Evolutionary conservation across 2,113 vertebrate genomes (phyloP).

Genomic region (Nanger granti): DNA sequence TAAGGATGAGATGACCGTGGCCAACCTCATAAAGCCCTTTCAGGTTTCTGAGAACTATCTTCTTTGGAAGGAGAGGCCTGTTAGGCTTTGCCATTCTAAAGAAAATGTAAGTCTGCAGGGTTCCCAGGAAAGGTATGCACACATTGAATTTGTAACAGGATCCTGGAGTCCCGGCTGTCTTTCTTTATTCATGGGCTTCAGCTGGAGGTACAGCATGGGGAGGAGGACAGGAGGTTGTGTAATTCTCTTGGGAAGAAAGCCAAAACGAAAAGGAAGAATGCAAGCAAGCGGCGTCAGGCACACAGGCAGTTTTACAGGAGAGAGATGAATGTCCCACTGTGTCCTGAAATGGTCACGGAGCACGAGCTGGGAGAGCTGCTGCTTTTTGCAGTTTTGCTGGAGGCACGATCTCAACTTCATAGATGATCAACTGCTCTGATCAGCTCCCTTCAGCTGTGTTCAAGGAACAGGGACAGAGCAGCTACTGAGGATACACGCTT

Average conservation of each 20-base stretch:
- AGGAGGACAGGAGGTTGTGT: conserved; percentile 76
- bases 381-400: conserved; percentile 19
- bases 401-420: conserved; percentile 21
- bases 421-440: neutral
- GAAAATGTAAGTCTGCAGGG: neutral
- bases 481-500: neutral
- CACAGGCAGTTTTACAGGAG: conserved; percentile 59
- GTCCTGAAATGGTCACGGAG: conserved; percentile 45
- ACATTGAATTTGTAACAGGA: conserved; percentile 62
- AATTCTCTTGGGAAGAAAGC: conserved; percentile 80
- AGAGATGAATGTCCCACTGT: conserved; percentile 52
- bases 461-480: neutral
- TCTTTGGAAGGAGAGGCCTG: neutral
- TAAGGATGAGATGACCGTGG: neutral
- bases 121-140: conserved; percentile 57
- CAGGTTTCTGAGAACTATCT: neutral
- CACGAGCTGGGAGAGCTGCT: neutral
- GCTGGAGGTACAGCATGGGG: conserved; percentile 47
- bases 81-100: neutral
- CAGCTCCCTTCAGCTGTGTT: neutral
- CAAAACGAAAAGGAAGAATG: conserved; percentile 72
- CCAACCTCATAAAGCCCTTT: neutral
- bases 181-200: conserved; percentile 68
- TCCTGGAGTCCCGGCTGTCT: conserved; percentile 57
- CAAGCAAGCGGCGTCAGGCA: conserved; percentile 71